These are phyloP conservation scores for Pollicipes pollicipes DNA, from an alignment of 1,140 invertebrate genomes.

Conservation along the genomic window DNA sequence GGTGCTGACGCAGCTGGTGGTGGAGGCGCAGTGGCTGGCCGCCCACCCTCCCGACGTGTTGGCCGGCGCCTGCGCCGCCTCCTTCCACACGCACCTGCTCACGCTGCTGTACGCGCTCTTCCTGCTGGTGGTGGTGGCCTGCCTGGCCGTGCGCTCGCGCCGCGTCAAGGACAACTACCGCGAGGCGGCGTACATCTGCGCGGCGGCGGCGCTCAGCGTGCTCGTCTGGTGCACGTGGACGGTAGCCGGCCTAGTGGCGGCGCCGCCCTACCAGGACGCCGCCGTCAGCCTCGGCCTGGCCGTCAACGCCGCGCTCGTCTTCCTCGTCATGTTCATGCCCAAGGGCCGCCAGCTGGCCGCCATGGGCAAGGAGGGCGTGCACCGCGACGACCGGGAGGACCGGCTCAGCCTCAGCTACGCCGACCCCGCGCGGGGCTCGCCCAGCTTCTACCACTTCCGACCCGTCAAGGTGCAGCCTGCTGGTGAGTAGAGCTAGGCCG, in stretches of 20 bases:
- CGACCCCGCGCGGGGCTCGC: neutral
- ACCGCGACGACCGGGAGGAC: slow-evolving; percentile 45
- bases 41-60: slow-evolving; percentile 3
- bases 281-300: slow-evolving; percentile 48
- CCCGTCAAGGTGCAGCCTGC: neutral
- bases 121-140: slow-evolving; percentile 61
- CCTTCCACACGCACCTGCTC: slow-evolving; percentile 42
- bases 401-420: slow-evolving; percentile 31
- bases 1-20: slow-evolving; percentile 59
- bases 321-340: slow-evolving; percentile 83
- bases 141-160: slow-evolving; percentile 50
- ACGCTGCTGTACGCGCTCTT: slow-evolving; percentile 62
- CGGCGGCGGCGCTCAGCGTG: slow-evolving; percentile 60
- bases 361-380: slow-evolving; percentile 49
- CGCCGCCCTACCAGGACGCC: slow-evolving; percentile 13
- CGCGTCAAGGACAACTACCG: slow-evolving; percentile 82
- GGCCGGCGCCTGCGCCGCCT: slow-evolving; percentile 16
- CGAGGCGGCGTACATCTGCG: slow-evolving; percentile 71
- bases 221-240: slow-evolving; percentile 75
- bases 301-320: slow-evolving; percentile 58
- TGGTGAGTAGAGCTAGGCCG: too few relatives aligned
- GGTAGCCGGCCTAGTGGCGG: slow-evolving; percentile 45
- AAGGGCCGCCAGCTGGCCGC: slow-evolving; percentile 78
- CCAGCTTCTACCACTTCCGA: neutral
- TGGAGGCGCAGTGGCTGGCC: slow-evolving; percentile 33